Evolutionary conservation across 2,888 invertebrate genomes (phyloP).

Genomic region (Petrolisthes cinctipes): DNA sequence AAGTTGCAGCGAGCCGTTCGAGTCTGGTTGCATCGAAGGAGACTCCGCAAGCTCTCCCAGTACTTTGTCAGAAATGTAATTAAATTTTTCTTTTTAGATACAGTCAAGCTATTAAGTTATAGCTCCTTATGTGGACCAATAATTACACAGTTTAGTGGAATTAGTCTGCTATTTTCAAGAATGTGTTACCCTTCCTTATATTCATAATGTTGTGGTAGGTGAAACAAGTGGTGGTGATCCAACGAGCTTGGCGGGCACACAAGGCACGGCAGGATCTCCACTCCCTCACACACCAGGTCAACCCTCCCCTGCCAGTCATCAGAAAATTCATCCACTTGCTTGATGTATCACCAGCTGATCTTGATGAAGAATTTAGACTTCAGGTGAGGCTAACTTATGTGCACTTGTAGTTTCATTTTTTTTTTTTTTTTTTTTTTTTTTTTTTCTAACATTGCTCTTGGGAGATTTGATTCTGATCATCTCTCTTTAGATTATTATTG

Average conservation of each 20-base stretch:
- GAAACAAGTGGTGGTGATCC: conserved; percentile 46
- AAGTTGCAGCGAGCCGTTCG: conserved; percentile 74
- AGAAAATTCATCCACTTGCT: conserved; percentile 79
- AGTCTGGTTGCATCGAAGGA: conserved; percentile 39
- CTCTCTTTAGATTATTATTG: no score
- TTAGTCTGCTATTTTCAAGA: not conserved
- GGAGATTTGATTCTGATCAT: no score
- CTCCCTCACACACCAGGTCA: conserved; percentile 50
- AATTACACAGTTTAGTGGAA: not conserved
- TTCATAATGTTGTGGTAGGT: conserved; percentile 28
- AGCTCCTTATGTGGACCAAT: not conserved
- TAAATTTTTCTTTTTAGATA: not conserved
- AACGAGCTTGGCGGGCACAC: conserved; percentile 61
- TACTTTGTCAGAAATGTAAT: conserved; percentile 40
- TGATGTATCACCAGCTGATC: conserved; percentile 80
- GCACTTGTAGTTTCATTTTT: no score
- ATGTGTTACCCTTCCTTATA: not conserved
- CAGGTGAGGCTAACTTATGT: conserved; percentile 70
- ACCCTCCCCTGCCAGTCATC: conserved; percentile 72
- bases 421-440: no score
- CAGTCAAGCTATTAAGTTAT: not conserved
- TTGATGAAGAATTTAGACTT: conserved; percentile 78
- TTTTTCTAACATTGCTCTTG: no score
- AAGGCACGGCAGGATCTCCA: conserved; percentile 55
- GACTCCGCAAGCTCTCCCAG: conserved; percentile 20